These are phyloP conservation scores for Carcharodon carcharias DNA, from an alignment of 2,797 vertebrate species.

Conservation along the genomic window DNA sequence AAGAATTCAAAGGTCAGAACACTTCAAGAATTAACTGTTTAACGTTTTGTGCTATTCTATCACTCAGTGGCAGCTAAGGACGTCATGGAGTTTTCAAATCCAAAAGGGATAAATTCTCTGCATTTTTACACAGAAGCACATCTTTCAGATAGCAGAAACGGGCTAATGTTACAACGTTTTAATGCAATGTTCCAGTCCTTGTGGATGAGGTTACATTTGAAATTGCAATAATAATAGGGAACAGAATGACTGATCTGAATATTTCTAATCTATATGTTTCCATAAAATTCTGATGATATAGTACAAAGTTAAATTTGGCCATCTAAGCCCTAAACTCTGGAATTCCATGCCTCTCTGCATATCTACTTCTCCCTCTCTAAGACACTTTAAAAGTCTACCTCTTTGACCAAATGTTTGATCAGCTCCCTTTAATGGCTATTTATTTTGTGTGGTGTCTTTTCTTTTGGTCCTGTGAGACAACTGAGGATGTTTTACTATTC, in stretches of 20 bases:
- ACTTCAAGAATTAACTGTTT: conserved; percentile 48
- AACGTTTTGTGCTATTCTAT: background rate
- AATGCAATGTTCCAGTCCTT: background rate
- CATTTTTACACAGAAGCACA: background rate
- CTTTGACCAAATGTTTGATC: too few relatives aligned
- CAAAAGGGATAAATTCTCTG: background rate
- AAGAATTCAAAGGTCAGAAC: conserved; percentile 57
- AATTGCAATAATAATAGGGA: background rate
- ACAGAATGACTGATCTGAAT: background rate
- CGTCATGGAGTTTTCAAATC: background rate
- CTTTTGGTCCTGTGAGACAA: too few relatives aligned
- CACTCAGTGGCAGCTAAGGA: background rate
- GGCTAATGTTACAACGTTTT: background rate
- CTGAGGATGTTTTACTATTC: too few relatives aligned
- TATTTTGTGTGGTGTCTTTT: too few relatives aligned
- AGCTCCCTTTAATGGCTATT: too few relatives aligned
- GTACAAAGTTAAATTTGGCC: too few relatives aligned
- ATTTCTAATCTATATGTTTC: too few relatives aligned
- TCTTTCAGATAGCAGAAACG: background rate
- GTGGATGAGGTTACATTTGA: background rate
- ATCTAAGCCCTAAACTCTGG: too few relatives aligned
- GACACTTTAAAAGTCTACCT: too few relatives aligned
- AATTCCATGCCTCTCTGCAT: too few relatives aligned
- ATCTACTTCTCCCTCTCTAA: too few relatives aligned
- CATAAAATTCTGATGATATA: too few relatives aligned